Evolutionary conservation across 2,113 vertebrate genomes (phyloP), one percentile per base, ranked within the genome.

Genomic region (Cynoglossus semilaevis): DNA sequence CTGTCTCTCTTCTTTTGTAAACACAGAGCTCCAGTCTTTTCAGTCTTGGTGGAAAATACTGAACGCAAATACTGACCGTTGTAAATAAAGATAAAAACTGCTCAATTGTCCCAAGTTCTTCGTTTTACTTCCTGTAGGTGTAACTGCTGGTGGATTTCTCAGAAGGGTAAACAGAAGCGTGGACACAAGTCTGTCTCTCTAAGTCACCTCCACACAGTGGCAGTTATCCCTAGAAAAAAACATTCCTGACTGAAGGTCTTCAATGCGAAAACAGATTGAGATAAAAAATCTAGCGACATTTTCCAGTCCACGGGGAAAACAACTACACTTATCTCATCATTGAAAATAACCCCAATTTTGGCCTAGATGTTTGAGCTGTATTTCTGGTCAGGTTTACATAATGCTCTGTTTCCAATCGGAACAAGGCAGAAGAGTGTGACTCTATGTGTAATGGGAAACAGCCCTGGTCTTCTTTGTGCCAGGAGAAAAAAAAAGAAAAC

Each of bases 401-500:
- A 67, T 74, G 61, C 68, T 76, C 58, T 86, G 86, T 83, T 87
- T 89, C 65, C 82, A 88, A 81, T 77, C 82, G 85, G 59, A 80
- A 66, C 46, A 51, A 78, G 65, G 80, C 58, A 60, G 69, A 60
- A 9, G 52, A 77, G 70, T 63, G 76, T 68, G 72, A 82, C 59
- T 87, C 69, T 56, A 43, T 61, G 61, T 57, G 0, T 91, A 90
- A 90, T 90, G 74, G 55, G 76, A 90, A 90, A 69, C 89, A 88
- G 82, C 41, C 59, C n/a, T 0, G 47, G 48, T 54, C 29, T 29
- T 54, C 53, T 73, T 16, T n/a, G 47, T 69, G 80, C 85, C 86
- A 85, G 67, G 70, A 59, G n/a, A 11, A 1, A 40, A 17, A 46
- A 51, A 49, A 8, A 44, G 29, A 22, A 13, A 29, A 68, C 51